phyloP scores from a whole-genome alignment of 2,797 vertebrate species.

The Distichodus sexfasciatus region DNA sequence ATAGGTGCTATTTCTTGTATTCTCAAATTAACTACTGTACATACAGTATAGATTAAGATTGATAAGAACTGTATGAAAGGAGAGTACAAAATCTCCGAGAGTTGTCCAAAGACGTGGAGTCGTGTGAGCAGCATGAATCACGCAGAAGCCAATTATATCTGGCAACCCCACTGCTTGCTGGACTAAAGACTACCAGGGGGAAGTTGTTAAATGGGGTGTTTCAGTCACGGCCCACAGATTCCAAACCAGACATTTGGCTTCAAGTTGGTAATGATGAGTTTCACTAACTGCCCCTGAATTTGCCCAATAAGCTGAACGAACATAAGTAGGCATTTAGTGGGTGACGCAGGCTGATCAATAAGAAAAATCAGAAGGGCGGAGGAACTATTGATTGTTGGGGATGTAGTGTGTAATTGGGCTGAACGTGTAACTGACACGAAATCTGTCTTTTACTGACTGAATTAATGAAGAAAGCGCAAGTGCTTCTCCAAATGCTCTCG shows the following conservation, averaged over 20 bases:
- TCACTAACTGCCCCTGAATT: not conserved
- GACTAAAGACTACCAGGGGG: not conserved
- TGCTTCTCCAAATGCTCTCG: not conserved
- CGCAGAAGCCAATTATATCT: slow-evolving; percentile 6
- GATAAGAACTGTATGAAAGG: not conserved
- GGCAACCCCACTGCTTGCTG: not conserved
- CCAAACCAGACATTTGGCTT: not conserved
- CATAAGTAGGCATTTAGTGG: slow-evolving; percentile 2
- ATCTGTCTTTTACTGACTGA: not conserved
- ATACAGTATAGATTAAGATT: too few relatives aligned
- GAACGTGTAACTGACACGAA: not conserved
- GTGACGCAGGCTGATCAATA: not conserved
- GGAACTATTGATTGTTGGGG: not conserved
- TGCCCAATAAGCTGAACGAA: not conserved
- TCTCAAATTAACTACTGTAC: not conserved
- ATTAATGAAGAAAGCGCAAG: not conserved
- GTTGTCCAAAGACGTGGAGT: not conserved
- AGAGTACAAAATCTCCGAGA: not conserved
- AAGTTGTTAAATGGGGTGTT: not conserved
- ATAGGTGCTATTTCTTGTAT: not conserved
- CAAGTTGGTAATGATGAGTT: not conserved
- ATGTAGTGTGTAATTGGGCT: not conserved
- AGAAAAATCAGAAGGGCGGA: slow-evolving; percentile 2
- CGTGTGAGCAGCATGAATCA: not conserved
- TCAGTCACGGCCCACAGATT: not conserved